A percentile compares a stretch with the other conserved stretches of the same genome.
Evolutionary conservation across 2,888 invertebrate genomes (phyloP).

Genomic region (Protonemura montana): DNA sequence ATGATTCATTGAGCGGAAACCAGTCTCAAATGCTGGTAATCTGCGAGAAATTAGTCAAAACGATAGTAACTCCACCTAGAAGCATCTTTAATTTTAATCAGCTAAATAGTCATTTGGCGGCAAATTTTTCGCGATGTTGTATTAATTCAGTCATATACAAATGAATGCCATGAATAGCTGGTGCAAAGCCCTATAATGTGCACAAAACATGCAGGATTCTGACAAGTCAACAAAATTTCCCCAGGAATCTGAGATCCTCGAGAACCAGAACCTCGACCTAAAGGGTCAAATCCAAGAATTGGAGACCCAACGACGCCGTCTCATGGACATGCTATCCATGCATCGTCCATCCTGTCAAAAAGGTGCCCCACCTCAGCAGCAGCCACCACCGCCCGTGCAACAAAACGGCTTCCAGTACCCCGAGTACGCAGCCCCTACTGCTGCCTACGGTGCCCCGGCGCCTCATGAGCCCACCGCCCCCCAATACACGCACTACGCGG

Average conservation of each 20-base stretch:
- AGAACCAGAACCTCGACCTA: conserved; percentile 83
- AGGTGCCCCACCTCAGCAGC: conserved; percentile 53
- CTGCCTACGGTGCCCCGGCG: conserved; percentile 21
- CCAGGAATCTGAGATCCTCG: conserved; percentile 82
- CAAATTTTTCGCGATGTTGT: too few species aligned
- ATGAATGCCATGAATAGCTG: too few species aligned
- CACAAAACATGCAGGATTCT: too few species aligned
- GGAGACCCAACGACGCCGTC: conserved; percentile 78
- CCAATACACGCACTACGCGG: conserved; percentile 23
- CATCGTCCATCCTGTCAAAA: conserved; percentile 78
- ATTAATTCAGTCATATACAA: too few species aligned
- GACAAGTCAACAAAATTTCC: not conserved
- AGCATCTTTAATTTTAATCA: too few species aligned
- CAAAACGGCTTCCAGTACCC: conserved; percentile 2
- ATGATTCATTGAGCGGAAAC: too few species aligned
- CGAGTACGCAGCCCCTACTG: not conserved
- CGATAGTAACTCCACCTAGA: too few species aligned
- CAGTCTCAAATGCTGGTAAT: too few species aligned
- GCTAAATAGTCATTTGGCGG: too few species aligned
- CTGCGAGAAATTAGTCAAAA: too few species aligned
- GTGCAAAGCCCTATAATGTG: too few species aligned
- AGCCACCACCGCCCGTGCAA: not conserved
- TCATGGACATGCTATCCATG: conserved; percentile 79
- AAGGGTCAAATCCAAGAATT: conserved; percentile 84
- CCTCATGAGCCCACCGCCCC: conserved; percentile 21